Base-by-base conservation (phyloP, 2,113 vertebrate species). In the Podilymbus podiceps region DNA sequence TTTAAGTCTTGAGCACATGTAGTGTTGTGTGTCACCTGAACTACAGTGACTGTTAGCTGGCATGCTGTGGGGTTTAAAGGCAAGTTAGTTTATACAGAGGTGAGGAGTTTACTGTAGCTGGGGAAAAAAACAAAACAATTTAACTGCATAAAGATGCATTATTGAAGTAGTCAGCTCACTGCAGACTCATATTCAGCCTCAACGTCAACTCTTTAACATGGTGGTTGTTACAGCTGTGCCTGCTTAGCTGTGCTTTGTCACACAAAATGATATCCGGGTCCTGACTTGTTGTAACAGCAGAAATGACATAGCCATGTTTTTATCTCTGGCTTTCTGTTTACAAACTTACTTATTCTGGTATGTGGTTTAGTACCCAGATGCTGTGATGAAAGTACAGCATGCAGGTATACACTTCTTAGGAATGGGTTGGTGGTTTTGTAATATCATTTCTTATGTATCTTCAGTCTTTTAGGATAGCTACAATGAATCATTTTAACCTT, bases 381-480 rank as follows among this genome's bases (percentile, higher is more conserved):
- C 72, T 71, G 20, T 42, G 25, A 38, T 47, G 20, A 14, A 89
- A 63, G 30, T 55, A 47, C 12, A 59, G 15, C 1, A 5, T 72
- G 27, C 12, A 3, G 33, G 11, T 25, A 5, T 53, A 38, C 3
- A n/a, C 15, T 27, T 67, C 33, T 72, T 52, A 14, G 15, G 23
- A 87, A 19, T 53, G 31, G 9, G 6, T n/a, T 73, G 56, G 18
- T 4, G 25, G 46, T 82, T 74, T 66, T 35, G 6, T 47, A 4
- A 9, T 67, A 31, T 5, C 3, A 6, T 84, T 89, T 84, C 30
- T 50, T 44, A 21, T 0, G 0, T 55, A 11, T 42, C 25, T 62
- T 79, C 59, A 50, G 10, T 79, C 31, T 83, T 72, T 52, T 35
- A 28, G 10, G 33, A 12, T 72, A 67, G n/a, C 63, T 81, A 27